Evolutionary conservation across 2,113 vertebrate genomes (phyloP), one percentile per base, ranked within the genome.

Genomic region (Burhinus bistriatus): DNA sequence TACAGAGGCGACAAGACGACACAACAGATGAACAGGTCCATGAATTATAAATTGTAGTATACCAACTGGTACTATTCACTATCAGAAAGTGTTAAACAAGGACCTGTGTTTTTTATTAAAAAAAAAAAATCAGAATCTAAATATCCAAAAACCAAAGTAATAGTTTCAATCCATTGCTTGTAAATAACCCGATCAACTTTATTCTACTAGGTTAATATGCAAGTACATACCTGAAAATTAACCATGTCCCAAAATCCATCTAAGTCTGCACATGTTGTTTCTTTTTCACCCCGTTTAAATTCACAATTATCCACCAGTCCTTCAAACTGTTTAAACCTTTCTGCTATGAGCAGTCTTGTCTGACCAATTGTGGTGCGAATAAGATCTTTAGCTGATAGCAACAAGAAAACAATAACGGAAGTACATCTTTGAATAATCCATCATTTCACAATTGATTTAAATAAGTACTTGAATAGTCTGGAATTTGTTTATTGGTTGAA

Each of bases 161-260:
- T 1, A 6, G 1, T 52, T 95, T 57, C 8, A 68, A 52, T 20
- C 23, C 16, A 54, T 3, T 25, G 9, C 16, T 83, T 1, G 1
- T 72, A 45, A 91, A 58, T 12, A 93, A 49, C 11, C 10, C 40
- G 18, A 72, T 16, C 14, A 25, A 6, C 30, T 76, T 88, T 66
- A 69, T 40, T 45, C 30, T 22, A 52, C 25, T 6, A 36, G 17
- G 7, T 58, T 61, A 66, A 51, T 25, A 27, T 11, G 10, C 27
- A 77, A 87, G 12, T 26, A 92, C 97, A 9, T 96, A 99, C 99
- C 98, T 99, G 99, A 96, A 98, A 98, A 94, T 97, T 98, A 81
- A 99, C 95, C 99, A 99, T 99, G 94, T 99, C 99, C 99, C 99
- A 99, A 97, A 99, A 99, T n/a, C 99, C 99, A 96, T 99, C 99